A percentile compares a stretch with the other conserved stretches of the same genome.
These are phyloP conservation scores for Cryptoleucopteryx plumbea DNA, from an alignment of 2,113 vertebrate genomes.

Conservation along the genomic window DNA sequence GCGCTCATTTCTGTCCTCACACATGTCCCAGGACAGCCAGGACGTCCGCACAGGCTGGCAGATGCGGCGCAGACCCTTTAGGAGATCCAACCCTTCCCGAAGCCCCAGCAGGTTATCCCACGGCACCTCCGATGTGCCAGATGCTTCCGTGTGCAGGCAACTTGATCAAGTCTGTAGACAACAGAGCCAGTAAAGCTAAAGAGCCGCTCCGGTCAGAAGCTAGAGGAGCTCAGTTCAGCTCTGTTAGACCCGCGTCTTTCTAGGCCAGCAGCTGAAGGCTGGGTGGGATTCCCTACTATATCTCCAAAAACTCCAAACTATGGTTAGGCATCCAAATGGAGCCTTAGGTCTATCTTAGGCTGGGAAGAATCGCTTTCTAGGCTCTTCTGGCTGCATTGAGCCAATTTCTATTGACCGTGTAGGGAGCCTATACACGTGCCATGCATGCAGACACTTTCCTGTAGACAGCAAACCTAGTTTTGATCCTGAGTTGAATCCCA, in stretches of 20 bases:
- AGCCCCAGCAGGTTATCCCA: background rate
- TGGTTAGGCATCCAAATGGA: background rate
- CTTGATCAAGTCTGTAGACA: background rate
- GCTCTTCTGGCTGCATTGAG: background rate
- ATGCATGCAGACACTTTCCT: background rate
- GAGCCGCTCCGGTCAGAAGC: background rate
- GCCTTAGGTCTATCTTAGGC: background rate
- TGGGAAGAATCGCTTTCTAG: background rate
- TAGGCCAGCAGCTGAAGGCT: background rate
- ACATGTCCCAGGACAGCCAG: background rate
- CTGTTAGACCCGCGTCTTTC: fast-evolving
- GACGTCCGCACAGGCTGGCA: background rate
- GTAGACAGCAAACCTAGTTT: background rate
- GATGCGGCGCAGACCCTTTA: background rate
- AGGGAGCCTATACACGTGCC: background rate
- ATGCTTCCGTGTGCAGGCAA: background rate
- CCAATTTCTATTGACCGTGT: background rate
- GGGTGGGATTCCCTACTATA: background rate
- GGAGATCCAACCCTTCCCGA: background rate
- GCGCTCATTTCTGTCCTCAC: background rate
- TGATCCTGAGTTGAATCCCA: background rate
- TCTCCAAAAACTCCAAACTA: background rate
- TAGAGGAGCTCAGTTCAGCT: background rate
- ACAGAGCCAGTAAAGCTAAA: background rate
- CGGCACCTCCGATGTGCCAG: background rate